Percentiles rank a stretch among this genome's conserved stretches.
phyloP scores from a whole-genome alignment of 2,797 vertebrate genomes.

The Galaxias olidus region DNA sequence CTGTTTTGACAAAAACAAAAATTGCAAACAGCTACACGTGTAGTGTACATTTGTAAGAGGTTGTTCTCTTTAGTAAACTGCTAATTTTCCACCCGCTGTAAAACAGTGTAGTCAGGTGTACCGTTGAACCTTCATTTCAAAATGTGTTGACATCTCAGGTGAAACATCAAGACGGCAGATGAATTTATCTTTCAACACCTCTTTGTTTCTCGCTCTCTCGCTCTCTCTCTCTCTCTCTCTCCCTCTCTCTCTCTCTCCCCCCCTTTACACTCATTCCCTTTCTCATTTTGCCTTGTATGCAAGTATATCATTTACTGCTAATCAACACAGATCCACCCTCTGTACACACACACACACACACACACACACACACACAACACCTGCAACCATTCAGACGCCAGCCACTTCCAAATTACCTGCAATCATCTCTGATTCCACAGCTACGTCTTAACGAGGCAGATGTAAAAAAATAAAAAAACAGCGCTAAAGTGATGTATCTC shows the following conservation, averaged over 20 bases:
- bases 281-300: conserved; percentile 38
- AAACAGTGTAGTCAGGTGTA: too few species aligned
- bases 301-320: neutral
- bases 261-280: neutral
- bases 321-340: conserved; percentile 11
- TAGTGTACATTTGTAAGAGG: too few species aligned
- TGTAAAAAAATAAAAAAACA: conserved; percentile 79
- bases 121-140: too few species aligned
- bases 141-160: too few species aligned
- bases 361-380: conserved; percentile 32
- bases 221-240: neutral
- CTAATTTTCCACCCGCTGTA: too few species aligned
- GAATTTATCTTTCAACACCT: too few species aligned
- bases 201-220: conserved; percentile 14
- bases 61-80: too few species aligned
- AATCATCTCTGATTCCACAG: conserved; percentile 51
- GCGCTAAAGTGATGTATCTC: conserved; percentile 78
- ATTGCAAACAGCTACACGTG: too few species aligned
- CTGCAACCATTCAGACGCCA: conserved; percentile 61
- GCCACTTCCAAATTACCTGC: conserved; percentile 67
- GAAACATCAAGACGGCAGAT: too few species aligned
- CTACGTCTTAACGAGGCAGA: too few species aligned
- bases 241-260: conserved; percentile 36
- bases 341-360: conserved; percentile 20
- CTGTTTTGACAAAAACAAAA: too few species aligned